Evolutionary conservation across 2,113 vertebrate species (phyloP).

Genomic region (Megalops atlanticus): DNA sequence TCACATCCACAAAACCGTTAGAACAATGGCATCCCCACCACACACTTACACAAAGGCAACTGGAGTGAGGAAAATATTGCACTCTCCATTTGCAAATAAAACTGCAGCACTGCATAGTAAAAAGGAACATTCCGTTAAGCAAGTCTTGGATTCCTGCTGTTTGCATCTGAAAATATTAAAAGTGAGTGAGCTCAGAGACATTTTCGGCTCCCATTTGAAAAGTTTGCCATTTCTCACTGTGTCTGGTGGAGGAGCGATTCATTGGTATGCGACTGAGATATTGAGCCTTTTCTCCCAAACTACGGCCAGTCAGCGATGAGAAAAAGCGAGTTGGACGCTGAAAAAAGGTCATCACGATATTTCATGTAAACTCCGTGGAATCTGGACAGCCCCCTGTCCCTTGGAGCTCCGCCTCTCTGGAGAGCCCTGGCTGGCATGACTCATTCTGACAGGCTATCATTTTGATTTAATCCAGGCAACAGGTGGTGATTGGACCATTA

Average conservation of each 20-base stretch:
- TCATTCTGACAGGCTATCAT: conserved; percentile 40
- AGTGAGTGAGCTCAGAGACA: neutral
- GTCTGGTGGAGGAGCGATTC: neutral
- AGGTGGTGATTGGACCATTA: conserved; percentile 51
- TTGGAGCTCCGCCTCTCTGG: conserved; percentile 33
- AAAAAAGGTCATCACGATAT: neutral
- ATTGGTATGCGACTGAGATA: neutral
- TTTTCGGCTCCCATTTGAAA: neutral
- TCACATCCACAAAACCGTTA: neutral
- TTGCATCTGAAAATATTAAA: neutral
- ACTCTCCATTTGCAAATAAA: neutral
- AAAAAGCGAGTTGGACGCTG: neutral
- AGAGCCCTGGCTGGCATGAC: conserved; percentile 43
- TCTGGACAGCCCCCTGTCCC: neutral
- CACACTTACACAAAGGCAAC: neutral
- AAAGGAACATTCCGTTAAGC: neutral
- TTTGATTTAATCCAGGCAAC: conserved; percentile 58
- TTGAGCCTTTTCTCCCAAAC: neutral
- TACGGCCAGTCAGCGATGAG: neutral
- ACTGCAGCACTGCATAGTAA: neutral
- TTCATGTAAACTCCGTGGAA: neutral
- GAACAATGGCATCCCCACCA: neutral
- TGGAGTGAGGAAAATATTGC: neutral
- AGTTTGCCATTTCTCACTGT: neutral
- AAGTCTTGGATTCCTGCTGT: neutral